Conservation (phyloP, 2,113 vertebrate species). For the Notiomystis cincta region DNA sequence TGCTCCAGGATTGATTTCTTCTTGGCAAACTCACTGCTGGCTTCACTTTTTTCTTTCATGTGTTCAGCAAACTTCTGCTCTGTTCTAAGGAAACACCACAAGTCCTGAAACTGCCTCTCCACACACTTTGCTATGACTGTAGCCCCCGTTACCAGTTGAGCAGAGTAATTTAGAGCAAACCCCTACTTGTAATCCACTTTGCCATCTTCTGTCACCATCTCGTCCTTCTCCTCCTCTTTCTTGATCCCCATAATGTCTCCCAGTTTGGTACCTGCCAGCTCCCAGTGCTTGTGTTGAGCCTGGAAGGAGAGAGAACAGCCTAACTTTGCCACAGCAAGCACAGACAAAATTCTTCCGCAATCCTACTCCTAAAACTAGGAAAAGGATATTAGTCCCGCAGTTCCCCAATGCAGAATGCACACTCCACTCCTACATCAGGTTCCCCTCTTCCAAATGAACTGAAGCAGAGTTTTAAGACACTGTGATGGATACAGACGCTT, state of each 20-base stretch:
- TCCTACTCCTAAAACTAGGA: neutral
- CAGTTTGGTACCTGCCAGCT: conserved; percentile 95
- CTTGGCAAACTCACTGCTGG: conserved; percentile 95
- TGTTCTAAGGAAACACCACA: conserved; percentile 70
- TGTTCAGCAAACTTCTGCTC: conserved; percentile 99
- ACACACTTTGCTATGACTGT: neutral
- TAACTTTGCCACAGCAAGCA: neutral
- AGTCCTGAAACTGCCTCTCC: neutral
- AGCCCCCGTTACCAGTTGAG: neutral
- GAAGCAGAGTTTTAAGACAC: neutral
- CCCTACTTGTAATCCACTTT: conserved; percentile 93
- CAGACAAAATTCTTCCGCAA: neutral
- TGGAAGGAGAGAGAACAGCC: conserved; percentile 34
- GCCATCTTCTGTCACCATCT: conserved; percentile 85
- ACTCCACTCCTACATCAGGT: neutral
- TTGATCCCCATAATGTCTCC: conserved; percentile 98
- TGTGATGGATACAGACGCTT: neutral
- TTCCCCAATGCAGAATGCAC: neutral
- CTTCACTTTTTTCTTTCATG: conserved; percentile 93
- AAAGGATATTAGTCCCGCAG: neutral
- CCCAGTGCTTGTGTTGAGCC: conserved; percentile 99
- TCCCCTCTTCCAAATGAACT: neutral
- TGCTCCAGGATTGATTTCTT: conserved; percentile 94
- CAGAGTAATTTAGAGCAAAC: neutral
- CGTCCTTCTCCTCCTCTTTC: conserved; percentile 84